Evolutionary conservation across 2,113 vertebrate genomes (phyloP).

Genomic region (Colistium nudipinnis): DNA sequence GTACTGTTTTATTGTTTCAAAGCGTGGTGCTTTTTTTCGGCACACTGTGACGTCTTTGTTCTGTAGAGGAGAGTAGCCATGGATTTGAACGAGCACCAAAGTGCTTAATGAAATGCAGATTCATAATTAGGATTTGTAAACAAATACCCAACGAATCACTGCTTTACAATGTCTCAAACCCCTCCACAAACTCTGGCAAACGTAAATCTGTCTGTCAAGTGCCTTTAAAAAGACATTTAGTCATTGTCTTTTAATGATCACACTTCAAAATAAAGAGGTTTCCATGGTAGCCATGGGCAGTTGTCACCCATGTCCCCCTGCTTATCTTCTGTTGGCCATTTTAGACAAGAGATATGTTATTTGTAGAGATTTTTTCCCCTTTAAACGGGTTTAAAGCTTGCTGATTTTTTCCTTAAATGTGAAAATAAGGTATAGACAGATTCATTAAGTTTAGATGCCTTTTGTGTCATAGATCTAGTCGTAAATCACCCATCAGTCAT

Average conservation of each 20-base stretch:
- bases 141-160: conserved; percentile 27
- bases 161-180: background rate
- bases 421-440: background rate
- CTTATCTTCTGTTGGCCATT: conserved; percentile 37
- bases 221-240: conserved; percentile 45
- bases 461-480: too few species aligned
- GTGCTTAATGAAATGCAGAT: background rate
- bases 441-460: background rate
- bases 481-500: too few species aligned
- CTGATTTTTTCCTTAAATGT: conserved; percentile 12
- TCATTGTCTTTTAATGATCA: conserved; percentile 50
- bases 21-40: conserved; percentile 24
- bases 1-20: conserved; percentile 38
- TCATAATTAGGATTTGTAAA: conserved; percentile 9
- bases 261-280: conserved; percentile 55
- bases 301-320: conserved; percentile 51
- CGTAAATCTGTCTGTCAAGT: conserved; percentile 48
- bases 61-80: background rate
- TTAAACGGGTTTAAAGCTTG: background rate
- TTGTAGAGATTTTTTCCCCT: conserved; percentile 7
- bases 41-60: conserved; percentile 13
- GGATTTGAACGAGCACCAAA: conserved; percentile 1
- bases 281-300: conserved; percentile 61
- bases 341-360: conserved; percentile 41
- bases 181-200: conserved; percentile 3